phyloP scores from a whole-genome alignment of 2,888 invertebrate genomes.

The Ryuthela nishihirai region DNA sequence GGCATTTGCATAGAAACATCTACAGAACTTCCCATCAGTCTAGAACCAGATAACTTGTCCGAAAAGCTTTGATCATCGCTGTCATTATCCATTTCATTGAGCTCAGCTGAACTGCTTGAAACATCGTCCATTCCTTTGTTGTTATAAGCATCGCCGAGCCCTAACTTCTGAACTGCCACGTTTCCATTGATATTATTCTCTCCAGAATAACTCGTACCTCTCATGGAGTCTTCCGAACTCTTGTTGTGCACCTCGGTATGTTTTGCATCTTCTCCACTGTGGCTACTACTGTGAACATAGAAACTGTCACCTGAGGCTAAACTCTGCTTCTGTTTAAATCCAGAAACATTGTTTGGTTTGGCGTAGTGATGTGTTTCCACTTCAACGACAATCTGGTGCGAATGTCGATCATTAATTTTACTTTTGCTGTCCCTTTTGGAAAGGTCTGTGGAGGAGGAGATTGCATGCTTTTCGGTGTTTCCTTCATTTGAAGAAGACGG shows the following conservation, averaged over 20 bases:
- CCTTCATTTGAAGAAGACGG: slow-evolving; percentile 1
- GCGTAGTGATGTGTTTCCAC: slow-evolving; percentile 15
- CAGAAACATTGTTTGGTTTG: slow-evolving; percentile 3
- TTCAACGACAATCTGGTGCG: background rate
- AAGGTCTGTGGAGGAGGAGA: slow-evolving; percentile 1
- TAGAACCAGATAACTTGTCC: background rate
- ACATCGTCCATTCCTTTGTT: no score
- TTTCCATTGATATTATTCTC: no score
- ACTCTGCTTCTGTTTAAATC: no score
- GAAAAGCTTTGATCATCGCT: slow-evolving; percentile 19
- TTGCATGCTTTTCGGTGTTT: slow-evolving; percentile 2
- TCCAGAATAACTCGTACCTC: no score
- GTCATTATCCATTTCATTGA: slow-evolving; percentile 34
- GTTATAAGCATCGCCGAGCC: no score
- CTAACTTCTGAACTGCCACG: no score
- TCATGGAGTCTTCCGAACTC: no score
- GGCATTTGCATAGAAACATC: background rate
- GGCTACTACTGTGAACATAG: no score
- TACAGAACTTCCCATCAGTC: background rate
- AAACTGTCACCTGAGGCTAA: no score
- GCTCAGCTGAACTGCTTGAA: slow-evolving; percentile 28
- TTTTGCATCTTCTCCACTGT: no score
- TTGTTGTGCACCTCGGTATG: no score
- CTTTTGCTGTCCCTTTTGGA: slow-evolving; percentile 8
- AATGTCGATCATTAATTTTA: slow-evolving; percentile 1